These are phyloP conservation scores for Oryzias celebensis DNA, from an alignment of 2,113 vertebrate species.

Conservation along the genomic window DNA sequence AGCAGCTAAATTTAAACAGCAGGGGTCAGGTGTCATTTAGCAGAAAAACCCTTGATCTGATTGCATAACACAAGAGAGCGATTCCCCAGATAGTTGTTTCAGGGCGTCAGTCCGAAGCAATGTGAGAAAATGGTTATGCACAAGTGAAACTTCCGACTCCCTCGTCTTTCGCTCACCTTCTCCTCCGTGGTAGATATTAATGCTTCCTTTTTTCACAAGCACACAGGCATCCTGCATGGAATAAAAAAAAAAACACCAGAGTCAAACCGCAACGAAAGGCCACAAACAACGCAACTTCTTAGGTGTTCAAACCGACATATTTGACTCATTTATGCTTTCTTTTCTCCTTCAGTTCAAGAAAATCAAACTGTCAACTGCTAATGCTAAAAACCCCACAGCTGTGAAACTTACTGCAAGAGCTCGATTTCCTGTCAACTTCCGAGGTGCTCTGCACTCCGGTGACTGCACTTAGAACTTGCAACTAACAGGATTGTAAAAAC, in stretches of 20 bases:
- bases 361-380: constrained; percentile 49
- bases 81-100: too few relatives aligned
- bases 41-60: not conserved
- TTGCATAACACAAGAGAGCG: too few relatives aligned
- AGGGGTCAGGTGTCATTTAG: not conserved
- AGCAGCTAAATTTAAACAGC: too few relatives aligned
- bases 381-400: constrained; percentile 7
- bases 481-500: constrained; percentile 43
- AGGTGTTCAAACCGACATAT: not conserved
- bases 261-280: constrained; percentile 14
- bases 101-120: too few relatives aligned
- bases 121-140: not conserved
- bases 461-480: constrained; percentile 25
- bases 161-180: constrained; percentile 77
- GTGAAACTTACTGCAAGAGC: constrained; percentile 4
- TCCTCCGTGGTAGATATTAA: constrained; percentile 82
- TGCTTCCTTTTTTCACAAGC: constrained; percentile 80
- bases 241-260: constrained; percentile 18
- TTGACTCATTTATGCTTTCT: constrained; percentile 3
- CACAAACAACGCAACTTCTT: constrained; percentile 6
- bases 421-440: constrained; percentile 56
- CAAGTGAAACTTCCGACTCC: not conserved
- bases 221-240: constrained; percentile 73
- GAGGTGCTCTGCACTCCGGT: constrained; percentile 29
- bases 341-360: not conserved